Base-by-base conservation (phyloP, 2,888 invertebrate genomes). In the Mamestra brassicae region DNA sequence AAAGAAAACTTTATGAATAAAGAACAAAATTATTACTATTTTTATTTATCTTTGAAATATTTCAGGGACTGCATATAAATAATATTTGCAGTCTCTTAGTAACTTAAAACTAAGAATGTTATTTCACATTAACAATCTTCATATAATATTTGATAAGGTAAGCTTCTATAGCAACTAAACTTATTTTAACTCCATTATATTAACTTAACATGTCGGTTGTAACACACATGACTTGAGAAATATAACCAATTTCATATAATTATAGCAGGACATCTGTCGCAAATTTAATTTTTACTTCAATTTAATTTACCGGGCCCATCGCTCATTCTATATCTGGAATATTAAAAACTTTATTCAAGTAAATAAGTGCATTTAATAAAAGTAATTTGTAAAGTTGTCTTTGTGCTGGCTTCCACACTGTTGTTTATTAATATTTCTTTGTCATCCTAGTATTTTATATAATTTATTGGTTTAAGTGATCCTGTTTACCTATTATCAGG, bases 221-320 rank as follows among this genome's bases (percentile, higher is more conserved):
- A 47, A 36, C 63, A 5, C 36, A 71, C 36, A 17, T 50, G 34
- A 55, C 63, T 73, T 68, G 11, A 71, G 15, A 50, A 67, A 63
- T 62, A 57, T 57, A 26, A 66, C 63, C 36, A 74, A 84, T 50
- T 80, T 52, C 6, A 36, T 66, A 34, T 42, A 73, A 73, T 79
- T 79, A 79, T 65, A 45, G 11, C n/a, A 61, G 36, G 61, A 57
- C 80, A 84, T 84, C 80, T 84, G 80, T 73, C 65, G 61, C 57
- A 36, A 50, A 38, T 38, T 50, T 47, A 66, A 69, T 69, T 68
- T 69, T 34, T 62, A 65, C 47, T 26, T 45, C 54, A 80, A 55
- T 84, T 65, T 73, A 60, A 79, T 67, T 78, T 47, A 50, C 26
- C 6, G 36, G 11, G 10, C 11, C n/a, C 38, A 68, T 68, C 34